These are phyloP conservation scores for Orchesella cincta DNA, from an alignment of 1,140 invertebrate genomes.

Conservation along the genomic window DNA sequence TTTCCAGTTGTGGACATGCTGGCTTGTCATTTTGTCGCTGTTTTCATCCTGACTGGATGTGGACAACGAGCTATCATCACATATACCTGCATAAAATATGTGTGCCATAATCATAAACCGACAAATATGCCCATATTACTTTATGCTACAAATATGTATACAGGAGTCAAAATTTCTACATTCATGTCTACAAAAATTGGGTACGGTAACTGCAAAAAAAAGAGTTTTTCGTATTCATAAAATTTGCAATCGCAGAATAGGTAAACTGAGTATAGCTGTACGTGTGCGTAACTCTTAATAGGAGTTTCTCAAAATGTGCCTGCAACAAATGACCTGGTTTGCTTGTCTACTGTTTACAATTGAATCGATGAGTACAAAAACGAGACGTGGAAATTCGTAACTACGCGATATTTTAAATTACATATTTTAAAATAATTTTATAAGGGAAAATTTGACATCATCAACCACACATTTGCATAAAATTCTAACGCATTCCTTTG, in stretches of 20 bases:
- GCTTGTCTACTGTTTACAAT: constrained; percentile 11
- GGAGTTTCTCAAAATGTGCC: background rate
- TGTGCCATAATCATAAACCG: background rate
- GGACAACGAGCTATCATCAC: background rate
- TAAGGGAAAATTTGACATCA: too few species aligned
- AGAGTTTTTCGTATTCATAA: background rate
- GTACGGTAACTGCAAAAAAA: background rate
- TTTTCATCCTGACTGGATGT: background rate
- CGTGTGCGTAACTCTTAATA: background rate
- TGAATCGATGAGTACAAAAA: too few species aligned
- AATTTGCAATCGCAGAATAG: background rate
- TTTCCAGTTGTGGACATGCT: constrained; percentile 16
- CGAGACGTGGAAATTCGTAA: too few species aligned
- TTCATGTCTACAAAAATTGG: background rate
- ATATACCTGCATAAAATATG: background rate
- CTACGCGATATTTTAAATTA: too few species aligned
- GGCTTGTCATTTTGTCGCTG: background rate
- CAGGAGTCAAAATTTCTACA: background rate
- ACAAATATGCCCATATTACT: background rate
- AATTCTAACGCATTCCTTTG: too few species aligned
- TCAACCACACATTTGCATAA: too few species aligned
- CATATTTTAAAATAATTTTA: too few species aligned
- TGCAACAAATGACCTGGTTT: constrained; percentile 22
- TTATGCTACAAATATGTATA: background rate
- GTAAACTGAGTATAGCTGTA: background rate